Evolutionary conservation across 2,113 vertebrate species (phyloP).

Genomic region (Microcebus tavaratra): DNA sequence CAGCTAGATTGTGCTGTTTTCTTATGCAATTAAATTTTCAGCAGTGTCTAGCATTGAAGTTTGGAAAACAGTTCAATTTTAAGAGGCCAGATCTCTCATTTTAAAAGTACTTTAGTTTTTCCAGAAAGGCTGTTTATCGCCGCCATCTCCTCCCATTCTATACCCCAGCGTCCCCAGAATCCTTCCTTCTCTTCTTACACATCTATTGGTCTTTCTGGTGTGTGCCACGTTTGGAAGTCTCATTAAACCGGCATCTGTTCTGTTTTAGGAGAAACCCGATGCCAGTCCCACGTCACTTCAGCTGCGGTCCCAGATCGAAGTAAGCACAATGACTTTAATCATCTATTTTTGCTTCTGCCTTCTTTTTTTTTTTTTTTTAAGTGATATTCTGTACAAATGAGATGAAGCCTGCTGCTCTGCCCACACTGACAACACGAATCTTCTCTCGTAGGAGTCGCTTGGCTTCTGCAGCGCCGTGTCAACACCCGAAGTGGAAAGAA

Average conservation of each 20-base stretch:
- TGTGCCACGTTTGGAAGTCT: slow-evolving; percentile 75
- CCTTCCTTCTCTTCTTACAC: slow-evolving; percentile 56
- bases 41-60: not conserved
- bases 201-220: slow-evolving; percentile 59
- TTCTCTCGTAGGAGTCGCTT: slow-evolving; percentile 91
- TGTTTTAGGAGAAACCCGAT: slow-evolving; percentile 94
- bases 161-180: not conserved
- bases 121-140: slow-evolving; percentile 21
- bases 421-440: slow-evolving; percentile 65
- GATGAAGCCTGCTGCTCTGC: slow-evolving; percentile 24
- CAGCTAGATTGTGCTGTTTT: not conserved
- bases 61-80: slow-evolving; percentile 26
- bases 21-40: not conserved
- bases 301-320: slow-evolving; percentile 95
- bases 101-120: slow-evolving; percentile 22
- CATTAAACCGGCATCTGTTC: slow-evolving; percentile 81
- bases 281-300: slow-evolving; percentile 90
- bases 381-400: slow-evolving; percentile 58
- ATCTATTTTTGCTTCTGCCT: slow-evolving; percentile 66
- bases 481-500: slow-evolving; percentile 96
- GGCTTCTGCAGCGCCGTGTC: slow-evolving; percentile 93
- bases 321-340: slow-evolving; percentile 82
- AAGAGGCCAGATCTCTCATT: not conserved
- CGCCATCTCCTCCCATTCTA: not conserved
- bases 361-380: slow-evolving; percentile 43